A percentile compares a stretch with the other conserved stretches of the same genome.
Conservation (phyloP, 2,888 invertebrate genomes). For the Drosophila trichaetosa region DNA sequence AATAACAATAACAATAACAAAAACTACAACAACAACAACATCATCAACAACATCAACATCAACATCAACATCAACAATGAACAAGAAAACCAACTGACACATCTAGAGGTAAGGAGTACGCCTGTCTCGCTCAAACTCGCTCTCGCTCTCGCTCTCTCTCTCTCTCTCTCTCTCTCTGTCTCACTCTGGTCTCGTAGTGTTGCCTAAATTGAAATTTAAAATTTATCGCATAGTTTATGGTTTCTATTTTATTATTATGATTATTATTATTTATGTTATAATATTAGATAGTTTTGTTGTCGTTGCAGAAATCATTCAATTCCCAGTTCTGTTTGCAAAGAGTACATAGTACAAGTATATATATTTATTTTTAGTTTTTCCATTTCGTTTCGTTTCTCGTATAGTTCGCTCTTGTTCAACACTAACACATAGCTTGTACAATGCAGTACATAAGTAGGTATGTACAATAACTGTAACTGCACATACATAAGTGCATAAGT, state of each 20-base stretch:
- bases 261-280: conserved; percentile 26
- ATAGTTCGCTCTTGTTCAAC: conserved; percentile 36
- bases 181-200: conserved; percentile 44
- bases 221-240: conserved; percentile 32
- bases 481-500: conserved; percentile 40
- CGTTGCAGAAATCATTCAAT: conserved; percentile 33
- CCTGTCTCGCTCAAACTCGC: conserved; percentile 43
- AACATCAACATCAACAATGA: conserved; percentile 35
- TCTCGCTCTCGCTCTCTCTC: conserved; percentile 23
- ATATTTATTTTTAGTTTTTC: not conserved
- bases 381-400: conserved; percentile 5
- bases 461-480: conserved; percentile 28
- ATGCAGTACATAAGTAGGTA: conserved; percentile 11
- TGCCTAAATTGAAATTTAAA: conserved; percentile 37
- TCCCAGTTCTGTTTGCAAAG: conserved; percentile 11
- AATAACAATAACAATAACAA: conserved; percentile 11
- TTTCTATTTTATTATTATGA: conserved; percentile 27
- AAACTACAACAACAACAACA: conserved; percentile 17
- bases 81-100: conserved; percentile 60
- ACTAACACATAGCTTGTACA: conserved; percentile 1
- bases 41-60: conserved; percentile 1
- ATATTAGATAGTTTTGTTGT: conserved; percentile 30
- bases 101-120: conserved; percentile 62
- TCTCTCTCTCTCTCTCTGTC: conserved; percentile 12
- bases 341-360: not conserved